Evolutionary conservation across 1,140 invertebrate genomes (phyloP), one percentile per base, ranked within the genome.

Genomic region (Eumaeus atala): DNA sequence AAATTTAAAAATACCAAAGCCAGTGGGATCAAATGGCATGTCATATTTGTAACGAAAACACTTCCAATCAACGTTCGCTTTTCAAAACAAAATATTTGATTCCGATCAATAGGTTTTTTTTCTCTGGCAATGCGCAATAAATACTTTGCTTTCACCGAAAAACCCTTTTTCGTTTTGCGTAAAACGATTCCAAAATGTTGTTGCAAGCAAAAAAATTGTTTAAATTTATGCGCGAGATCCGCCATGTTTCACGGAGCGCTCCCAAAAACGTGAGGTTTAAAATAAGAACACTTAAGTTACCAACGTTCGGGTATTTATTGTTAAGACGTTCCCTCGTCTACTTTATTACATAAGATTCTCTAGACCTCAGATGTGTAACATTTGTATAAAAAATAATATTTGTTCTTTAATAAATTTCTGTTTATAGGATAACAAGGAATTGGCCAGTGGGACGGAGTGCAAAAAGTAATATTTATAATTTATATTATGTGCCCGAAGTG

Each of bases 261-360:
- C 66, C 56, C 70, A 63, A 65, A 74, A 75, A 66, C 66, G 72
- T 72, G 71, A 58, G 64, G 60, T 69, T 72, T 69, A 74, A 79
- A 77, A 75, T 70, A 71, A 75, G 70, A 77, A 74, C 71, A 75
- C 68, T 67, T 68, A 71, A 72, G 72, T 75, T 74, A 76, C n/a
- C n/a, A n/a, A n/a, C 60, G 75, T 71, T 61, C 55, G 55, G 61
- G 61, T 64, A 76, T 78, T 78, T 78, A 78, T 78, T 66, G 63
- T 67, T 59, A 57, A 54, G 51, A 48, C 28, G 49, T 49, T 18
- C n/a, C n/a, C 18, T 18, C 47, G 17, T 37, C 3, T 33, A 44
- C 40, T 44, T 44, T 44, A 44, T 18, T 44, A 44, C 40, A 18
- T 44, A 44, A 4, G 40, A 17, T 44, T 17, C 16, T 44, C 40